Evolutionary conservation across 2,113 vertebrate genomes (phyloP).

Genomic region (Sprattus sprattus): DNA sequence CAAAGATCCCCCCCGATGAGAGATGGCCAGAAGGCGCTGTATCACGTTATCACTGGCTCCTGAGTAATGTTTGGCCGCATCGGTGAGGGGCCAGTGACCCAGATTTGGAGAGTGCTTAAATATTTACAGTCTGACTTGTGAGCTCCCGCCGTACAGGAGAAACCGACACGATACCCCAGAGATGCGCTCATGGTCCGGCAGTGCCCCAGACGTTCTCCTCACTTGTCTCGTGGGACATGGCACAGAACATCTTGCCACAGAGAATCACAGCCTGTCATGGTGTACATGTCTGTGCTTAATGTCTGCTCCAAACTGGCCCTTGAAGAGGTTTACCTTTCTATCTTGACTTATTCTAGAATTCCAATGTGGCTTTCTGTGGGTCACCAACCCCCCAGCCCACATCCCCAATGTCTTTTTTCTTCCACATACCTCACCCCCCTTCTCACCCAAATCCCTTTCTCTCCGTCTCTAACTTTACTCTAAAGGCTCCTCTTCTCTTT

Average conservation of each 20-base stretch:
- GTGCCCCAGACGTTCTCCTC: not conserved
- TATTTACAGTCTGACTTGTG: not conserved
- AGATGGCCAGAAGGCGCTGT: not conserved
- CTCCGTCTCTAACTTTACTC: not conserved
- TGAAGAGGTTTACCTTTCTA: not conserved
- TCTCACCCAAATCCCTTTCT: not conserved
- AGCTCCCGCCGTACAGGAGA: not conserved
- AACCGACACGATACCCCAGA: not conserved
- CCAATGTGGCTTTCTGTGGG: not conserved
- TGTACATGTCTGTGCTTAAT: not conserved
- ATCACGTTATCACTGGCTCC: not conserved
- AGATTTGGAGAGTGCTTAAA: not conserved
- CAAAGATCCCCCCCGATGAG: not conserved
- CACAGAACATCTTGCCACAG: not conserved
- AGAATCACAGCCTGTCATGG: not conserved
- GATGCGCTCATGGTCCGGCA: not conserved
- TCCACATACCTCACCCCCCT: too few relatives aligned
- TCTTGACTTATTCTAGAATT: not conserved
- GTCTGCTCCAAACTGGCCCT: not conserved
- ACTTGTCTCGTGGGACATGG: not conserved
- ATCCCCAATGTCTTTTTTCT: not conserved
- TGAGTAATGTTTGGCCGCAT: not conserved
- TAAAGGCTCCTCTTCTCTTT: not conserved
- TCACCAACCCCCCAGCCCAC: not conserved
- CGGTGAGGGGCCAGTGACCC: not conserved